Evolutionary conservation across 2,797 vertebrate genomes (phyloP).

Genomic region (Cryptoblepharus egeriae): DNA sequence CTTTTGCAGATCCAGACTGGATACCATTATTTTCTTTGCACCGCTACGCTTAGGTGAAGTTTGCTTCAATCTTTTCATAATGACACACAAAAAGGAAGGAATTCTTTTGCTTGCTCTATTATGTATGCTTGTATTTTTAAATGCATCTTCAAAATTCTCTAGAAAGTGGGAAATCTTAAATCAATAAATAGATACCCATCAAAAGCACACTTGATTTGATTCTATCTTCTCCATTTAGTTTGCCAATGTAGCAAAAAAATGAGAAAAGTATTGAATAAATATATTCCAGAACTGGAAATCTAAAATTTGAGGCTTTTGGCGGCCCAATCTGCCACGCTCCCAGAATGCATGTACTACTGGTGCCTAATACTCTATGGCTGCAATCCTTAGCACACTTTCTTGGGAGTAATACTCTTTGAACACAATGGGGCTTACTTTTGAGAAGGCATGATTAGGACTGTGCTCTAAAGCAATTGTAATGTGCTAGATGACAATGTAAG

Average conservation of each 20-base stretch:
- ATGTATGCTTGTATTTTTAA: conserved; percentile 78
- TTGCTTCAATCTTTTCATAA: conserved; percentile 89
- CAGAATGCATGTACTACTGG: too few relatives aligned
- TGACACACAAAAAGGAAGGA: conserved; percentile 88
- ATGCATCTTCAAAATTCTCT: conserved; percentile 67
- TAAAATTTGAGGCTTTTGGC: conserved; percentile 16
- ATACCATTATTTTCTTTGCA: conserved; percentile 96
- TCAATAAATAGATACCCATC: conserved; percentile 81
- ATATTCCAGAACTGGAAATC: not conserved
- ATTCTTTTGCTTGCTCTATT: conserved; percentile 84
- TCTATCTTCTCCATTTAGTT: conserved; percentile 55
- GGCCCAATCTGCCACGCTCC: too few relatives aligned
- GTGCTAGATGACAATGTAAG: too few relatives aligned
- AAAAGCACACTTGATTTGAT: conserved; percentile 82
- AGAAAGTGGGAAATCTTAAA: conserved; percentile 75
- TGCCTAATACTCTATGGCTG: too few relatives aligned
- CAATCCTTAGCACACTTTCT: too few relatives aligned
- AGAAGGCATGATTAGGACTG: too few relatives aligned
- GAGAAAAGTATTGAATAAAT: conserved; percentile 54
- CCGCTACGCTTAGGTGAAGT: conserved; percentile 96
- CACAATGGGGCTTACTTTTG: too few relatives aligned
- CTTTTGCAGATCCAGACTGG: conserved; percentile 84
- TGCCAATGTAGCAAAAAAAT: conserved; percentile 66
- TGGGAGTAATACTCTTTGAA: too few relatives aligned
- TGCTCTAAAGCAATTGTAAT: too few relatives aligned